phyloP scores from a whole-genome alignment of 2,113 vertebrate genomes.

The Corythornis cristatus region DNA sequence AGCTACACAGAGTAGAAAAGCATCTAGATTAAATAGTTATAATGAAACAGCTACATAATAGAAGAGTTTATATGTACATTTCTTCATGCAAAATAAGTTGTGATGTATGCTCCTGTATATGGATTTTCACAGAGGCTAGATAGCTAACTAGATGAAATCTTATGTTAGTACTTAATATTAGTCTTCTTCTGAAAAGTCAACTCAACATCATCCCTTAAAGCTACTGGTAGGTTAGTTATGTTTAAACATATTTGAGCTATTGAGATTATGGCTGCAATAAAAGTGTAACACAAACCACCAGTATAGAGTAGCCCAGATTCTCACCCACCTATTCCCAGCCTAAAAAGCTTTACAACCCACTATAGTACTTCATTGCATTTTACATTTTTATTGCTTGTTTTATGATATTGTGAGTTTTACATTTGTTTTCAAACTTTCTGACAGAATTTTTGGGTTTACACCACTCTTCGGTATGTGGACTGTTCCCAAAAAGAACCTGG shows the following conservation, averaged over 20 bases:
- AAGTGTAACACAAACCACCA: background rate
- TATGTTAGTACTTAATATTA: background rate
- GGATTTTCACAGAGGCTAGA: background rate
- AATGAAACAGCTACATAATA: background rate
- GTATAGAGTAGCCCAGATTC: background rate
- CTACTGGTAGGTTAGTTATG: background rate
- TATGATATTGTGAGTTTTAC: background rate
- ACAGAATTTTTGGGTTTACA: background rate
- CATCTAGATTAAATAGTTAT: background rate
- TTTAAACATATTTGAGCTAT: background rate
- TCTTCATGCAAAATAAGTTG: background rate
- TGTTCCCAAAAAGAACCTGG: background rate
- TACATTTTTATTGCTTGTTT: background rate
- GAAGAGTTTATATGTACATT: background rate
- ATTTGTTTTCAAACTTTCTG: background rate
- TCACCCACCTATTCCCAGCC: background rate
- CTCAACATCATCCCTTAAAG: background rate
- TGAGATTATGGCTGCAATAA: background rate
- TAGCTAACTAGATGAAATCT: background rate
- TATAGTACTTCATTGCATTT: background rate
- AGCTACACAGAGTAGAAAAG: slow-evolving; percentile 72
- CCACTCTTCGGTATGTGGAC: background rate
- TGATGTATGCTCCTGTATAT: background rate
- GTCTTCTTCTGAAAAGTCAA: background rate
- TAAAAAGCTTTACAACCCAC: background rate